Conservation (phyloP, 2,888 invertebrate genomes). For the Tanypteryx hageni region DNA sequence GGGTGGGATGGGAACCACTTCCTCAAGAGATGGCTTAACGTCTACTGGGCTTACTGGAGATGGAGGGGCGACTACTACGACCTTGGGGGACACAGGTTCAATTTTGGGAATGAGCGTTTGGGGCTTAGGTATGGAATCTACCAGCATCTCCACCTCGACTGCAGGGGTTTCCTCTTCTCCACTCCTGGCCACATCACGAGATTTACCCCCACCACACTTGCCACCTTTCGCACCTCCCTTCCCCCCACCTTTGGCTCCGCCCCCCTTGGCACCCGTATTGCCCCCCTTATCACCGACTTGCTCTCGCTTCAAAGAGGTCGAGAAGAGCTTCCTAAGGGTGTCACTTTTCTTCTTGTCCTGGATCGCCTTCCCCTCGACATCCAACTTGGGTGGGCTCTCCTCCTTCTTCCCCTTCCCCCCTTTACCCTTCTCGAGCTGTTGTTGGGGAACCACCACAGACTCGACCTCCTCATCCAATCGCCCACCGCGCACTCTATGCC, state of each 20-base stretch:
- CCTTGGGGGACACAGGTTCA: slow-evolving; percentile 68
- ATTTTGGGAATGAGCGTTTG: slow-evolving; percentile 68
- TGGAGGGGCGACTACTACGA: slow-evolving; percentile 38
- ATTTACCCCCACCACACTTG: slow-evolving; percentile 67
- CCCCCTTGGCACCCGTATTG: slow-evolving; percentile 68
- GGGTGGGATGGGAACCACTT: slow-evolving; percentile 39
- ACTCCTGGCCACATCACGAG: slow-evolving; percentile 30
- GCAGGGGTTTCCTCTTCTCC: slow-evolving; percentile 29
- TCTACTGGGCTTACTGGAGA: slow-evolving; percentile 45
- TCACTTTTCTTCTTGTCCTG: slow-evolving; percentile 85
- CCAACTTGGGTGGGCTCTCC: slow-evolving; percentile 75
- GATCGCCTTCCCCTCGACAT: slow-evolving; percentile 77
- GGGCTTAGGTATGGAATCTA: slow-evolving; percentile 64
- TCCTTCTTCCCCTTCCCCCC: slow-evolving; percentile 70
- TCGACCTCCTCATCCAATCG: slow-evolving; percentile 78
- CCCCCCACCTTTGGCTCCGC: slow-evolving; percentile 67
- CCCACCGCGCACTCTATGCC: slow-evolving; percentile 72
- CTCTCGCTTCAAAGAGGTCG: slow-evolving; percentile 67
- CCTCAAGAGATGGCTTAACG: slow-evolving; percentile 38
- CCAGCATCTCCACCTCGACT: not conserved
- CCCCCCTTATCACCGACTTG: slow-evolving; percentile 72
- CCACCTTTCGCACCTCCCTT: slow-evolving; percentile 67
- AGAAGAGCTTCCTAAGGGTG: slow-evolving; percentile 82
- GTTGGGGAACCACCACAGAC: slow-evolving; percentile 75
- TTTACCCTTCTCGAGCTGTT: slow-evolving; percentile 28